Base-by-base conservation (phyloP, 2,797 vertebrate species). In the Tragelaphus eurycerus region DNA sequence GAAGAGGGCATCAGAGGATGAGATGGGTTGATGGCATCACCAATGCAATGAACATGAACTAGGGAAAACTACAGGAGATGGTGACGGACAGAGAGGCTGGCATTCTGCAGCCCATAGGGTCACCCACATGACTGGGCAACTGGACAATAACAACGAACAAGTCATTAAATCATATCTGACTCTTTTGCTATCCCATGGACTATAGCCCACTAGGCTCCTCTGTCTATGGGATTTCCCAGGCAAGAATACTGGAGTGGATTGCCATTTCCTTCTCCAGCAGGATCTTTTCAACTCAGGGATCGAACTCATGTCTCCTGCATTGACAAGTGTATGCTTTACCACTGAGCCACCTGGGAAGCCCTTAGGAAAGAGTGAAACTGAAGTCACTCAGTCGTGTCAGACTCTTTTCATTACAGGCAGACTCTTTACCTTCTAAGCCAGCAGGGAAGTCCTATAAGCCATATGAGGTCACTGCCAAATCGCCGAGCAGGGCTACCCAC, bases 61-160 rank as follows among this genome's bases (percentile, higher is more conserved):
- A 38, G 64, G 19, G 34, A 19, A 38, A 71, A 71, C 64, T 71
- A 71, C 19, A 71, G 10, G 34, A 71, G 19, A 71, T 23, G 67
- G 34, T 23, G 19, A 23, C 1, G 34, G 34, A 23, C 19, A 71
- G 34, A 71, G 64, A 38, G 67, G 67, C 34, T 71, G 67, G 19
- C 67, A 71, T 38, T 71, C 21, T 71, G 19, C 19, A 71, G 67
- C 23, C 5, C n/a, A 38, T 3, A 71, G 67, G 6, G 19, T 71
- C 5, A 0, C 34, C 11, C 34, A 38, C 34, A 71, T 0, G 21
- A 23, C 67, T 13, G 11, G 19, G 34, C 11, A 71, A 21, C 34
- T 6, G 19, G 67, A 38, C 34, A 23, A 13, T n/a, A 23, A 38
- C 19, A 38, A 71, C 0, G 0, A 38, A 71, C 64, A 71, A 74